phyloP scores from a whole-genome alignment of 2,113 vertebrate genomes.

The Rousettus leschenaultii region DNA sequence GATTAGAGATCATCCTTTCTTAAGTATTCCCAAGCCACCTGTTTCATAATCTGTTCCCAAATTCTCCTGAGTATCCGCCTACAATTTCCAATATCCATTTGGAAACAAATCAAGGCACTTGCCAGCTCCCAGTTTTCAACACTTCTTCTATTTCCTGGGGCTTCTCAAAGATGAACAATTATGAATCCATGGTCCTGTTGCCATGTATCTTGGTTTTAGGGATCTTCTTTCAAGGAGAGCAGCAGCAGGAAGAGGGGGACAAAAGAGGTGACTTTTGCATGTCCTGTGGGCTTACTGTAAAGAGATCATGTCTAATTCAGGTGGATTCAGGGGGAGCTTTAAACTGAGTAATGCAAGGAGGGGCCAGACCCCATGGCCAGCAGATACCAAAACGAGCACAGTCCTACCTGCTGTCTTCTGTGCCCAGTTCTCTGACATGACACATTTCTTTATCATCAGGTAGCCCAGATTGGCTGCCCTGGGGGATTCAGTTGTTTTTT shows the following conservation, averaged over 20 bases:
- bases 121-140: neutral
- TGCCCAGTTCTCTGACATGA: neutral
- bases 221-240: neutral
- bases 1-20: neutral
- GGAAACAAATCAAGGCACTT: neutral
- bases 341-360: neutral
- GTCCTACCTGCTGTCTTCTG: neutral
- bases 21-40: neutral
- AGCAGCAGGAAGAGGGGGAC: neutral
- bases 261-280: neutral
- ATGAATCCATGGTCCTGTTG: neutral
- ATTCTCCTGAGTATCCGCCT: neutral
- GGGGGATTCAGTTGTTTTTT: neutral
- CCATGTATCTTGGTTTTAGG: neutral
- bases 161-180: neutral
- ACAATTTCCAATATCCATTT: neutral
- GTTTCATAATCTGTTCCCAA: neutral
- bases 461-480: neutral
- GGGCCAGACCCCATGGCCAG: neutral
- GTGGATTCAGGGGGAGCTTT: neutral
- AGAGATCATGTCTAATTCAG: neutral
- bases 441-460: neutral
- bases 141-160: neutral
- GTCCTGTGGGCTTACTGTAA: neutral
- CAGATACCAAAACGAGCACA: rapidly evolving